Percentiles rank a stretch among this genome's conserved stretches.
Evolutionary conservation across 2,888 invertebrate genomes (phyloP).

Genomic region (Bugula neritina): DNA sequence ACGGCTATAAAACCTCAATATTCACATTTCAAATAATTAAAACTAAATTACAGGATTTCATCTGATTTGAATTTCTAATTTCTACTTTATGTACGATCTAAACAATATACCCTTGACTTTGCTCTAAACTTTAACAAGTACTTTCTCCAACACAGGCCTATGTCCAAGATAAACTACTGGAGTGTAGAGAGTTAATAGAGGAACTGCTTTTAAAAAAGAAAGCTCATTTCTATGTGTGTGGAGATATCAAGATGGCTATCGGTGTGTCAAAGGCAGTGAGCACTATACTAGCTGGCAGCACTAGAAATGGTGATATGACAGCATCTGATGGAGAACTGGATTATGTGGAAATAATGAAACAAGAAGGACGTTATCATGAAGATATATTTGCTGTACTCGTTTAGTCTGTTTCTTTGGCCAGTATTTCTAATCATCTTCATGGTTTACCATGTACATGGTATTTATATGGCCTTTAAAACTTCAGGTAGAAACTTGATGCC

Average conservation of each 20-base stretch:
- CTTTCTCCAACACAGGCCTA: no score
- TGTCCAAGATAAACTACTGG: constrained; percentile 80
- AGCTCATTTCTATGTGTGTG: constrained; percentile 91
- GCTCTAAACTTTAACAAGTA: no score
- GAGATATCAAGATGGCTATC: constrained; percentile 95
- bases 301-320: background rate
- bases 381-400: constrained; percentile 13
- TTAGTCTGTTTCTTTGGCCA: background rate
- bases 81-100: no score
- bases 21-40: no score
- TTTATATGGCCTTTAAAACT: no score
- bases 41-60: no score
- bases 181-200: constrained; percentile 72
- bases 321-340: background rate
- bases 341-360: background rate
- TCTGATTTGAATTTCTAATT: no score
- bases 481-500: no score
- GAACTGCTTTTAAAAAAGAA: constrained; percentile 69
- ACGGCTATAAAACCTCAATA: no score
- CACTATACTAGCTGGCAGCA: constrained; percentile 60
- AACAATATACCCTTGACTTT: no score
- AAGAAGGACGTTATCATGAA: constrained; percentile 11
- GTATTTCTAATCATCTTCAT: no score
- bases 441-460: no score
- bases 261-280: constrained; percentile 86